phyloP scores from a whole-genome alignment of 2,797 vertebrate species.

The Calcarius lapponicus region DNA sequence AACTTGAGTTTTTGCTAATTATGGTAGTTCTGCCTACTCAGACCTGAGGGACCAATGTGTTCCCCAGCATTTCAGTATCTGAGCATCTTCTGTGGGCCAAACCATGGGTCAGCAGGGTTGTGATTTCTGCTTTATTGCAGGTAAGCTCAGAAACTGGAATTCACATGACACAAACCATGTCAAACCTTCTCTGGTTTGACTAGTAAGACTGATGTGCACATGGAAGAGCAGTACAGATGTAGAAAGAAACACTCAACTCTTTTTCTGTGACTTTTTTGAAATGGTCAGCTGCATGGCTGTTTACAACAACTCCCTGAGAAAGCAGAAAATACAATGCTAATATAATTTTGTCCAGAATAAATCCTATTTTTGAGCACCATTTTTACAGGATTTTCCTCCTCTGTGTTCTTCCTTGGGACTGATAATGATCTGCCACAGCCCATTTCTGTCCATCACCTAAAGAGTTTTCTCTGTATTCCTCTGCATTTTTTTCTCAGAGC shows the following conservation, averaged over 20 bases:
- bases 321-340: rapidly evolving
- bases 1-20: neutral
- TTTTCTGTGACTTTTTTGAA: neutral
- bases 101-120: rapidly evolving
- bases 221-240: neutral
- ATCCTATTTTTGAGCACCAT: neutral
- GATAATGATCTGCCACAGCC: neutral
- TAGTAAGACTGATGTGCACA: too few species aligned
- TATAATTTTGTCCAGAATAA: neutral
- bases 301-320: neutral
- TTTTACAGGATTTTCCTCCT: neutral
- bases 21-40: neutral
- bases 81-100: neutral
- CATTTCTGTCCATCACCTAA: neutral
- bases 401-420: neutral
- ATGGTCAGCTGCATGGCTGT: rapidly evolving
- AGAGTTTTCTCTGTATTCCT: neutral
- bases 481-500: neutral
- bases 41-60: neutral
- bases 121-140: neutral
- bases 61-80: neutral
- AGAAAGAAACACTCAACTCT: neutral
- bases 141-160: neutral
- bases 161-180: neutral
- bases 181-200: neutral